A percentile compares a stretch with the other conserved stretches of the same genome.
Conservation (phyloP, 1,140 invertebrate species). For the Dreissena rostriformis region DNA sequence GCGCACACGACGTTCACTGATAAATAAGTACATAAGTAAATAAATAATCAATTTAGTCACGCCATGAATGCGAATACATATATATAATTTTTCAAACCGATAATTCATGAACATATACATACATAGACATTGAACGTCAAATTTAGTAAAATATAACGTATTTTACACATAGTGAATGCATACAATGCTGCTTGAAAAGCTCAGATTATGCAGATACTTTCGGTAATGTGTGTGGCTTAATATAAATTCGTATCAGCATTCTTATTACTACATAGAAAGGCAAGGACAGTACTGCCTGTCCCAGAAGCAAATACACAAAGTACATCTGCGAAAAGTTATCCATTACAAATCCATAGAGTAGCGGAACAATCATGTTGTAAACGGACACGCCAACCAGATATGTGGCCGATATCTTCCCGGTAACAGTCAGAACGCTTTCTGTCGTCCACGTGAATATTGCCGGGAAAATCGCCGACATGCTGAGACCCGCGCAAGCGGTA, state of each 20-base stretch:
- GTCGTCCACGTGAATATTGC: constrained; percentile 63
- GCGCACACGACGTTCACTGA: too few species aligned
- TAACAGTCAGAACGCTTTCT: constrained; percentile 60
- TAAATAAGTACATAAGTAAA: too few species aligned
- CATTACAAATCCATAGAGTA: constrained; percentile 61
- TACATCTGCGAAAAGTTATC: constrained; percentile 59
- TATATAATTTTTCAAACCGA: too few species aligned
- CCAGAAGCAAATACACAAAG: constrained; percentile 60
- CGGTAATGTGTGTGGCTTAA: background rate
- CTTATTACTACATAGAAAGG: constrained; percentile 24
- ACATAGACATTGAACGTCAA: too few species aligned
- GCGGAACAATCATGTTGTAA: constrained; percentile 57
- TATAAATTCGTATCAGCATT: background rate
- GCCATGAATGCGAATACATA: too few species aligned
- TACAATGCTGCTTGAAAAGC: too few species aligned
- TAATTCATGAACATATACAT: too few species aligned
- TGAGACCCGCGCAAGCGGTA: constrained; percentile 30
- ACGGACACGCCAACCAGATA: constrained; percentile 61
- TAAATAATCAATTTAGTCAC: too few species aligned
- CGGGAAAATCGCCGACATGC: constrained; percentile 63
- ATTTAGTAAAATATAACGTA: too few species aligned
- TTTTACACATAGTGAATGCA: too few species aligned
- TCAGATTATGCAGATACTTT: too few species aligned
- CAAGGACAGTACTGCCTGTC: constrained; percentile 34
- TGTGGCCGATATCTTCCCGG: constrained; percentile 57